Base-by-base conservation (phyloP, 2,888 invertebrate genomes). In the Mesochorus sp. region DNA sequence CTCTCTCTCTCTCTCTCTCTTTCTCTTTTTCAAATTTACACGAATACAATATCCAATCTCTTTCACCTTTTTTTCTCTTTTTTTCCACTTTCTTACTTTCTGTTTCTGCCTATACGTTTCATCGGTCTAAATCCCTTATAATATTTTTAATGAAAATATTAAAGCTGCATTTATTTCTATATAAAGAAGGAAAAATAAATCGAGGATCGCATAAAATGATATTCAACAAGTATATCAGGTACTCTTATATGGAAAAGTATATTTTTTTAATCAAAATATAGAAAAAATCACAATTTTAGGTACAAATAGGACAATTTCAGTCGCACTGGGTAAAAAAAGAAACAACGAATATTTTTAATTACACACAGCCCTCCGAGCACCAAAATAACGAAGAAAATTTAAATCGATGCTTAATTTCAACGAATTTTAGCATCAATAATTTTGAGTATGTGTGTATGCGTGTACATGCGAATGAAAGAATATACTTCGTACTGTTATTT, bases 11-110 rank as follows among this genome's bases (percentile, higher is more conserved):
- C 24, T 76, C 57, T 80, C 62, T 81, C 61, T 81, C 51, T 77
- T 39, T 28, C 34, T 12, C n/a, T n/a, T n/a, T n/a, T n/a, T n/a
- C n/a, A n/a, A 14, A 28, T 67, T 47, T 44, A 74, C 74, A 68
- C 55, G 49, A 70, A 68, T 64, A 31, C 64, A 70, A 39, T 73
- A 42, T 62, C 47, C 42, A 59, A 73, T 57, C 42, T 59, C 21
- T 53, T 44, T 76, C 76, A 77, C 53, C 64, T 73, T 79, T 76
- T 79, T 75, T 82, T 80, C 77, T 83, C 70, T 83, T 81, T 83
- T 80, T 74, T 78, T 55, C 79, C 78, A 82, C 31, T 61, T 49
- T 81, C 31, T 81, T 49, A 68, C 66, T 81, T 42, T 79, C 53
- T 75, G 59, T 80, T 57, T 67, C 55, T 78, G 42, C 73, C 55